Conservation (phyloP, 2,113 vertebrate species). For the Dipodomys spectabilis region DNA sequence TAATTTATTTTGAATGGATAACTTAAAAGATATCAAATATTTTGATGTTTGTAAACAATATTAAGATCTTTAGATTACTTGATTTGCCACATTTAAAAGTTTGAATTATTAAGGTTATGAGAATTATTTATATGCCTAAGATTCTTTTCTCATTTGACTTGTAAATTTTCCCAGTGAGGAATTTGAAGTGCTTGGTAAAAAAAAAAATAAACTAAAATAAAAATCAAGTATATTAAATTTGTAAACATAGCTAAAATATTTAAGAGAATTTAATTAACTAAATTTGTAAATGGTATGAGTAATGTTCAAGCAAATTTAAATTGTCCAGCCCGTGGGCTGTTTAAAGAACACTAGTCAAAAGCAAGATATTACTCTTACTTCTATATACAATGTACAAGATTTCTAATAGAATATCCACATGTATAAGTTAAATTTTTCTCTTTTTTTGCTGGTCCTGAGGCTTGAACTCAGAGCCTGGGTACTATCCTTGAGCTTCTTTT, state of each 20-base stretch:
- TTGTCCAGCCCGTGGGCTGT: conserved; percentile 58
- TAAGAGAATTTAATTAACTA: conserved; percentile 73
- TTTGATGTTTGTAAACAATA: conserved; percentile 44
- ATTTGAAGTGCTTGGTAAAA: conserved; percentile 61
- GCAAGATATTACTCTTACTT: conserved; percentile 53
- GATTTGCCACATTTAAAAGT: conserved; percentile 42
- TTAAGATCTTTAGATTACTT: conserved; percentile 45
- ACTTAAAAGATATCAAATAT: conserved; percentile 16
- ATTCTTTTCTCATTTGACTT: conserved; percentile 71
- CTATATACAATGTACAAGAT: conserved; percentile 44
- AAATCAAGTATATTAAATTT: conserved; percentile 68
- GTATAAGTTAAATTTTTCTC: not conserved
- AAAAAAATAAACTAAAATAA: not conserved
- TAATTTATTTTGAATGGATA: conserved; percentile 43
- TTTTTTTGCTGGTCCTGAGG: too few species aligned
- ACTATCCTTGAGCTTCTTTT: too few species aligned
- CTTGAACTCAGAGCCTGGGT: too few species aligned
- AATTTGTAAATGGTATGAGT: conserved; percentile 66
- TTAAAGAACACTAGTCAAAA: conserved; percentile 55
- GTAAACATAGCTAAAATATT: conserved; percentile 73
- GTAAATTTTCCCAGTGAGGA: conserved; percentile 66
- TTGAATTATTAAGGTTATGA: conserved; percentile 21
- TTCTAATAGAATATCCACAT: conserved; percentile 43
- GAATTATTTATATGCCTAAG: conserved; percentile 50
- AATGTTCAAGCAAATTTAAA: conserved; percentile 56